Base-by-base conservation (phyloP, 64 coral and sea anemone species). In the Pocillopora damicornis region DNA sequence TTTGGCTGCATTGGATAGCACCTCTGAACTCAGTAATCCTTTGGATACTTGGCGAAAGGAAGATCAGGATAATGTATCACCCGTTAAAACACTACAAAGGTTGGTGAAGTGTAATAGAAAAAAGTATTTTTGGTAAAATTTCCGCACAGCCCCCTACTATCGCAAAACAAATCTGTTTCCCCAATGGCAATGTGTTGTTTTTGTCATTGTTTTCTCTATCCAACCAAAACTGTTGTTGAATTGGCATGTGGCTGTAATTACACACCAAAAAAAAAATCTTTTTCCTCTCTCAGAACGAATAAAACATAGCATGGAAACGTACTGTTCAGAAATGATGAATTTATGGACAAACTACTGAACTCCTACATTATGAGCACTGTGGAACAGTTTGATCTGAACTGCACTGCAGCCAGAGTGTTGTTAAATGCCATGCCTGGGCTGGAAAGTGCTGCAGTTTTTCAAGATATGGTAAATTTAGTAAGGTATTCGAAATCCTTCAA, bases 261-360 rank as follows among this genome's bases (percentile, higher is more conserved):
- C 42, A 7, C 42, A 51, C 42, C 42, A 1, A 51, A 30, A 30
- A 30, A 30, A 30, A 51, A 51, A 0, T 51, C 7, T 1, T 51
- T 51, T 51, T 51, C 7, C 7, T 51, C 42, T 51, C 42, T 51
- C 42, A 51, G 3, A 51, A 51, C 42, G 42, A 0, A 51, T 51
- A 51, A 7, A 51, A 51, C 42, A 4, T 51, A 51, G 42, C 42
- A 2, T 51, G 42, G 42, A 51, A 51, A 51, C 0, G 3, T 51
- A 0, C 83, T 98, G 77, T 90, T 89, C 74, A 98, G 94, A 71
- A 95, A 94, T 92, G 93, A 94, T 74, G 90, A 98, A 11, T 98
- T 98, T 61, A 92, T 98, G 89, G 86, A 92, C 11, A 98, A 92
- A 61, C 82, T 96, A n/a, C 90, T 96, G 9, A 90, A 92, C 57